Evolutionary conservation across 2,113 vertebrate genomes (phyloP), one percentile per base, ranked within the genome.

Genomic region (Alectura lathami): DNA sequence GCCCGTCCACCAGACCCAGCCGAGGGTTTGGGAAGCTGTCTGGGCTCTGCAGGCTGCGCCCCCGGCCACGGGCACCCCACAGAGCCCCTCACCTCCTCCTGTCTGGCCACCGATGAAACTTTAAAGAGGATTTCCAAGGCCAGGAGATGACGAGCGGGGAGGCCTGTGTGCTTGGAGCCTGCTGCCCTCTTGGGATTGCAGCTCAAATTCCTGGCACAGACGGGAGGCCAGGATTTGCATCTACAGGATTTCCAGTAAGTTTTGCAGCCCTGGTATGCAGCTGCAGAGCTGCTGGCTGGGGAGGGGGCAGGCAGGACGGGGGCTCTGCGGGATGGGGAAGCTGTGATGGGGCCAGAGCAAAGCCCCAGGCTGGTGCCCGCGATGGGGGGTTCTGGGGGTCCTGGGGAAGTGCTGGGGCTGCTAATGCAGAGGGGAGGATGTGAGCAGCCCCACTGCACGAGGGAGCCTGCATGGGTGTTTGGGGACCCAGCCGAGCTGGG

Each of bases 181-280:
- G 81, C 76, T 86, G 86, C 82, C 63, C 95, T 85, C 95, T 50
- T 50, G 96, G 96, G 96, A 96, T 34, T 91, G 92, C 88, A 89
- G 87, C 91, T 87, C 59, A 0, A 91, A 91, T 94, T 97, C 95
- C 91, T 97, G 96, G 96, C 96, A 95, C 56, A 15, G 85, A 26
- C 0, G 11, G 16, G 54, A 93, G 47, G 92, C 59, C 74, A 6
- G 86, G 89, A 92, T 93, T 94, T 88, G 80, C 88, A 74, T 91
- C 94, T 26, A 54, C 78, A 88, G 94, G 91, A 83, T 96, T 96
- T 96, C 93, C 95, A 95, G 93, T 89, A 94, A 96, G 93, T 97
- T 97, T 96, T 87, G 93, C 89, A 89, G 88, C 11, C 47, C 67
- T 56, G 82, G 83, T 69, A 91, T 77, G 91, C 66, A 7, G 81